Conservation (phyloP, 2,113 vertebrate genomes). For the Cacatua alba region DNA sequence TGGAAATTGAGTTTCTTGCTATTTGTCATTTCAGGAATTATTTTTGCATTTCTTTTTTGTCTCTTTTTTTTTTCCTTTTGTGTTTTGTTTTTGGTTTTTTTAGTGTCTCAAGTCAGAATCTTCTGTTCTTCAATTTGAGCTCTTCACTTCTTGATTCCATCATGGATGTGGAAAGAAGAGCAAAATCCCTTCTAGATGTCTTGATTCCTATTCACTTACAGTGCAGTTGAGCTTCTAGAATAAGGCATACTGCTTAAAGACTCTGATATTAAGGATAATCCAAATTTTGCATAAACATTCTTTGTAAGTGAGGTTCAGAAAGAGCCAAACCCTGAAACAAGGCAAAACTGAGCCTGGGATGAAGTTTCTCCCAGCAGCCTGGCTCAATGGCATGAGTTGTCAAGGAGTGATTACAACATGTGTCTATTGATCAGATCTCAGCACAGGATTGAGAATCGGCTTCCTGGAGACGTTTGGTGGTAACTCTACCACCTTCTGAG, state of each 20-base stretch:
- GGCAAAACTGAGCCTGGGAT: too few species aligned
- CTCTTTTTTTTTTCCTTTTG: not conserved
- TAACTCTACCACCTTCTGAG: not conserved
- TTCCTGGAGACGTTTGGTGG: not conserved
- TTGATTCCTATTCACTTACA: not conserved
- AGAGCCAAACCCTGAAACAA: not conserved
- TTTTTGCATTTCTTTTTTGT: not conserved
- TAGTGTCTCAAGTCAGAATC: not conserved
- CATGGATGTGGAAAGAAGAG: not conserved
- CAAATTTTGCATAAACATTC: not conserved
- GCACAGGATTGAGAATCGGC: not conserved
- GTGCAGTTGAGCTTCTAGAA: not conserved
- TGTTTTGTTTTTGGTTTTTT: not conserved
- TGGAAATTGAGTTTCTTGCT: not conserved
- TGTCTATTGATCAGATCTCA: not conserved
- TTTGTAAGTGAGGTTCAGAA: not conserved
- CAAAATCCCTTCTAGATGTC: not conserved
- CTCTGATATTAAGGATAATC: not conserved
- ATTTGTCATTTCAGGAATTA: not conserved
- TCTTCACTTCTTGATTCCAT: not conserved
- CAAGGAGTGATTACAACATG: rapidly evolving
- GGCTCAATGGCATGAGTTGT: not conserved
- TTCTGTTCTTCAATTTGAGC: not conserved
- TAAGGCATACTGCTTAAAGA: not conserved
- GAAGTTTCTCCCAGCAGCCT: not conserved